phyloP scores from a whole-genome alignment of 2,113 vertebrate species.

The Nannobrachium achirus region DNA sequence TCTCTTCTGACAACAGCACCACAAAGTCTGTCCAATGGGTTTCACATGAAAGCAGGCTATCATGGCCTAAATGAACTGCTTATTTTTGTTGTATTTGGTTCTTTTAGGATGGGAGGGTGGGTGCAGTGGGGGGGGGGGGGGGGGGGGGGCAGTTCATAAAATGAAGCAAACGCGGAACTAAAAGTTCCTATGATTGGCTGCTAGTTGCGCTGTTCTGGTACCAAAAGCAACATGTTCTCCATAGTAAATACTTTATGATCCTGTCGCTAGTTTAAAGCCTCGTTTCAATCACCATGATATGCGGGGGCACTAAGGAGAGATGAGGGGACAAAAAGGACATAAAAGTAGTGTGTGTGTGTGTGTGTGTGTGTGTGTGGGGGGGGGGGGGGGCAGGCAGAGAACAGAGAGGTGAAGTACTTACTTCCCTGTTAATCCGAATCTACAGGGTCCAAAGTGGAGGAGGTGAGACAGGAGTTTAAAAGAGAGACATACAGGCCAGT shows the following conservation, averaged over 20 bases:
- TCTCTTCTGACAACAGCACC: background rate
- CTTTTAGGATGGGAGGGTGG: too few relatives aligned
- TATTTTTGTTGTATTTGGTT: background rate
- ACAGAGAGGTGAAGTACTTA: conserved; percentile 84
- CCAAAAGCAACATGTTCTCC: too few relatives aligned
- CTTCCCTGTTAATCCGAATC: conserved; percentile 91
- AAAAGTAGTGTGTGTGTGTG: conserved; percentile 51
- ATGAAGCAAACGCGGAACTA: too few relatives aligned
- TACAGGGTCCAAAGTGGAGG: conserved; percentile 84
- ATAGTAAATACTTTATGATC: too few relatives aligned
- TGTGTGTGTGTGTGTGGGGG: conserved; percentile 13
- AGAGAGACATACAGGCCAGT: conserved; percentile 83
- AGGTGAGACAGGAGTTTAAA: conserved; percentile 77
- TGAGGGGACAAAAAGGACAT: conserved; percentile 53
- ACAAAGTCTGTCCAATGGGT: conserved; percentile 4
- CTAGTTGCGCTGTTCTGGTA: too few relatives aligned
- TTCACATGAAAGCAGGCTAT: conserved; percentile 34
- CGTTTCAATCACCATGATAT: too few relatives aligned
- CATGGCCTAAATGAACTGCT: conserved; percentile 22
- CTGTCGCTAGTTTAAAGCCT: too few relatives aligned
- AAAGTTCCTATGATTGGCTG: too few relatives aligned
- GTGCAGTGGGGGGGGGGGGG: too few relatives aligned
- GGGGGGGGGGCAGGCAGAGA: conserved; percentile 66
- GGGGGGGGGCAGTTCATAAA: too few relatives aligned
- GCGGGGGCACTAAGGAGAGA: too few relatives aligned